Evolutionary conservation across 2,113 vertebrate species (phyloP), one percentile per base, ranked within the genome.

Genomic region (Callipepla squamata): DNA sequence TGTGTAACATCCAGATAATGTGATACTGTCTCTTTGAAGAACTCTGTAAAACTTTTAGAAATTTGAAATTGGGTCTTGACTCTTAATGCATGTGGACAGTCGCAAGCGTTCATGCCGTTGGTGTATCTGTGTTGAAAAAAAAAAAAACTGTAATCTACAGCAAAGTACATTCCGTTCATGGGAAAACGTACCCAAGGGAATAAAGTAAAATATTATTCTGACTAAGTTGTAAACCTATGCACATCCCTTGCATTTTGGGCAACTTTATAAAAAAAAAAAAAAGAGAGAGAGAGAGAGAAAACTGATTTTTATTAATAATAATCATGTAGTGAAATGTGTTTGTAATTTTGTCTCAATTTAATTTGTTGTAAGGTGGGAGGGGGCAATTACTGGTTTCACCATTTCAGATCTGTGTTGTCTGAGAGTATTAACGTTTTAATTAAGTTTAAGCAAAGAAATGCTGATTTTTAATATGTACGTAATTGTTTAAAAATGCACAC

Each of bases 71-170:
- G 98, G 98, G 98, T 98, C 97, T 98, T 98, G 98, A 98, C 98
- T 98, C 97, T 98, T 98, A 98, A 98, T 99, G 99, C 99, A 99
- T 99, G 99, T 99, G 98, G 98, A 98, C 98, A 98, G 98, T 99
- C 98, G 98, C 98, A 98, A 98, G 98, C 98, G 98, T 99, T 98
- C 98, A 98, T 98, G 98, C 98, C 92, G 98, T 99, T 98, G 97
- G 98, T 98, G 98, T 98, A 98, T 98, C 98, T 98, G 98, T 98
- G 98, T 98, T 98, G 97, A 97, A 98, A 98, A 97, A 97, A 36
- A 36, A 36, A 98, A 96, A 97, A 97, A 98, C 97, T 98, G 98
- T 98, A 98, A 98, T 97, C 97, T 98, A 97, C 98, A 98, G 98
- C 98, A 97, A 97, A 98, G 96, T 98, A 99, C 98, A 99, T 99